A percentile compares a stretch with the other conserved stretches of the same genome.
These are phyloP conservation scores for Ectropis crepuscularia DNA, from an alignment of 2,888 invertebrate species.

Conservation along the genomic window DNA sequence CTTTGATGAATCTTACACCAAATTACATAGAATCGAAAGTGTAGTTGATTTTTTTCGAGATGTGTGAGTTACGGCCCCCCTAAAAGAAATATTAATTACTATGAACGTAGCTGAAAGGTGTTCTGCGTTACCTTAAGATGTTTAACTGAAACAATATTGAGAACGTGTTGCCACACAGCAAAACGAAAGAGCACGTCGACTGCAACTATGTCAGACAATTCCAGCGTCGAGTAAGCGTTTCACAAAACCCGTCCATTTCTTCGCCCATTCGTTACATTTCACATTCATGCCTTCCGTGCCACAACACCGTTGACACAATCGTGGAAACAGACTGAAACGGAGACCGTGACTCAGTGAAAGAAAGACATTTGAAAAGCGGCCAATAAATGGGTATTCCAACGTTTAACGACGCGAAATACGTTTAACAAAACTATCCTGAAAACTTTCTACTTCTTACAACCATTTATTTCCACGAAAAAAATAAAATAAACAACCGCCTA, in stretches of 20 bases:
- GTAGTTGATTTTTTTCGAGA: too few relatives aligned
- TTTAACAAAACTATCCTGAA: constrained; percentile 33
- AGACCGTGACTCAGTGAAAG: constrained; percentile 22
- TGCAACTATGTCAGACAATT: constrained; percentile 12
- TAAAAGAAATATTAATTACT: too few relatives aligned
- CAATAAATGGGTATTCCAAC: constrained; percentile 41
- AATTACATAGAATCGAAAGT: too few relatives aligned
- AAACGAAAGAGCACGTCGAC: constrained; percentile 6
- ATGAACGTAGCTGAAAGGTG: too few relatives aligned
- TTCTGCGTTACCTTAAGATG: too few relatives aligned
- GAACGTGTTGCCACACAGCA: not conserved
- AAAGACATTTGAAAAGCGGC: constrained; percentile 25
- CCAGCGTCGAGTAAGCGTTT: constrained; percentile 9
- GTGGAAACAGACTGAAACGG: constrained; percentile 32
- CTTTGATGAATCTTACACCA: too few relatives aligned
- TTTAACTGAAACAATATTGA: not conserved
- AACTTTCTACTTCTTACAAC: too few relatives aligned
- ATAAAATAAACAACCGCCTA: too few relatives aligned
- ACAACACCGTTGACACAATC: constrained; percentile 40
- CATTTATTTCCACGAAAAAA: too few relatives aligned
- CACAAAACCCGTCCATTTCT: constrained; percentile 19
- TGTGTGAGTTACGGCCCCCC: too few relatives aligned
- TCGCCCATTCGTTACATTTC: constrained; percentile 28
- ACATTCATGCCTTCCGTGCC: constrained; percentile 41
- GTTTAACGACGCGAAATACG: constrained; percentile 41